Evolutionary conservation across 2,113 vertebrate genomes (phyloP).

Genomic region (Cynoglossus semilaevis): DNA sequence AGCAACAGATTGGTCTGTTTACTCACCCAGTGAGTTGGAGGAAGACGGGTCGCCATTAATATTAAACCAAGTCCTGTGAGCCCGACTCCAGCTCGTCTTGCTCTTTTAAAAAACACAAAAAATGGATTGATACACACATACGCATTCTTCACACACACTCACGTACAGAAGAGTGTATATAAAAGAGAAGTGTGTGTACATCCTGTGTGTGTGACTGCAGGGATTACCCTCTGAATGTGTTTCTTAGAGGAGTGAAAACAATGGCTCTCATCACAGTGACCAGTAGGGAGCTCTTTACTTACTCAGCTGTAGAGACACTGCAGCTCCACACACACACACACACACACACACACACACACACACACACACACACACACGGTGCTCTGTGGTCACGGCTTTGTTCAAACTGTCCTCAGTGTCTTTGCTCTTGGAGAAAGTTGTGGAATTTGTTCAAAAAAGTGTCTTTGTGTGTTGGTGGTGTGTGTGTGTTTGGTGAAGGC

Average conservation of each 20-base stretch:
- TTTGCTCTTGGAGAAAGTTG: background rate
- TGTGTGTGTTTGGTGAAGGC: no score
- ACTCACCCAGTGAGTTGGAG: constrained; percentile 51
- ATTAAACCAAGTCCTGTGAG: constrained; percentile 27
- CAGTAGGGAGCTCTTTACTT: constrained; percentile 41
- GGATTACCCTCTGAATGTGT: constrained; percentile 23
- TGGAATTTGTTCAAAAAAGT: background rate
- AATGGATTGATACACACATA: background rate
- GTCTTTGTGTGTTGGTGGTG: no score
- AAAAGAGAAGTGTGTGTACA: constrained; percentile 35
- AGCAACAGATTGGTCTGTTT: constrained; percentile 77
- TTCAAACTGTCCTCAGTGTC: background rate
- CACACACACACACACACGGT: constrained; percentile 4
- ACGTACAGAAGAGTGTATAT: background rate
- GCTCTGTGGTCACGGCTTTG: background rate
- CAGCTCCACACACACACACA: constrained; percentile 4
- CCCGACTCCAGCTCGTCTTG: background rate
- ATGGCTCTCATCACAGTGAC: constrained; percentile 44
- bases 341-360: constrained; percentile 22
- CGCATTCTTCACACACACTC: background rate
- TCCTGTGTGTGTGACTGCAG: constrained; percentile 41
- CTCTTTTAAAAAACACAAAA: no score
- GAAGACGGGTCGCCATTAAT: constrained; percentile 59
- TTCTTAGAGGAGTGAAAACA: constrained; percentile 49
- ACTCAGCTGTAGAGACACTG: constrained; percentile 41